Evolutionary conservation across 2,888 invertebrate species (phyloP).

Genomic region (Melinaea marsaeus): DNA sequence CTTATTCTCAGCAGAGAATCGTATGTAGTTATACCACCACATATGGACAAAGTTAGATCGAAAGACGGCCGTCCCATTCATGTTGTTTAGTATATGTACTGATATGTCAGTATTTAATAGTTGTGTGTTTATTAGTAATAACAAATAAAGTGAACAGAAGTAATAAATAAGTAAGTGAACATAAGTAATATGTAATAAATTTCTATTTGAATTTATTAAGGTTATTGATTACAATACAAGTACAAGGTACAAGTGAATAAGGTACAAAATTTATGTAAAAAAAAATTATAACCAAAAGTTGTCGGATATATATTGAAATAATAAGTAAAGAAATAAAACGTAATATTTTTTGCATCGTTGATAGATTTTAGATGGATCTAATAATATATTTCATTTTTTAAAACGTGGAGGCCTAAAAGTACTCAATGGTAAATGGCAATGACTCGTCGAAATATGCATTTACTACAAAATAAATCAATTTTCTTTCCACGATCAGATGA

Average conservation of each 20-base stretch:
- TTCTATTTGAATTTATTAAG: no score
- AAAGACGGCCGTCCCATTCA: slow-evolving; percentile 73
- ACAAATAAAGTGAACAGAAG: no score
- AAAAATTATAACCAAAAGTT: not conserved
- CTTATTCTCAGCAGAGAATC: slow-evolving; percentile 60
- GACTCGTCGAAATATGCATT: slow-evolving; percentile 1
- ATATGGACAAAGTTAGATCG: slow-evolving; percentile 57
- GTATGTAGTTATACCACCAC: slow-evolving; percentile 72
- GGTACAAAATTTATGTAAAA: not conserved
- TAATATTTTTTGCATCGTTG: not conserved
- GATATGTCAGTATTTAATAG: slow-evolving; percentile 62
- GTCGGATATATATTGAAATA: no score
- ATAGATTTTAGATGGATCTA: not conserved
- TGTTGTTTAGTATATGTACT: slow-evolving; percentile 69
- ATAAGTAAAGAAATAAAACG: not conserved
- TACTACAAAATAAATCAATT: not conserved
- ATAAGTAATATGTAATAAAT: no score
- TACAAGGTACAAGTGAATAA: no score
- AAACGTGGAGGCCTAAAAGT: not conserved
- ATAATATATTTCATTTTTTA: not conserved
- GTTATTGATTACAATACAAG: not conserved
- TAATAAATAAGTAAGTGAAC: no score
- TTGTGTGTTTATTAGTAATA: no score
- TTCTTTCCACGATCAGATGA: not conserved
- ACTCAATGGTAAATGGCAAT: not conserved